phyloP scores from a whole-genome alignment of 2,888 invertebrate species.

The Patella pellucida region DNA sequence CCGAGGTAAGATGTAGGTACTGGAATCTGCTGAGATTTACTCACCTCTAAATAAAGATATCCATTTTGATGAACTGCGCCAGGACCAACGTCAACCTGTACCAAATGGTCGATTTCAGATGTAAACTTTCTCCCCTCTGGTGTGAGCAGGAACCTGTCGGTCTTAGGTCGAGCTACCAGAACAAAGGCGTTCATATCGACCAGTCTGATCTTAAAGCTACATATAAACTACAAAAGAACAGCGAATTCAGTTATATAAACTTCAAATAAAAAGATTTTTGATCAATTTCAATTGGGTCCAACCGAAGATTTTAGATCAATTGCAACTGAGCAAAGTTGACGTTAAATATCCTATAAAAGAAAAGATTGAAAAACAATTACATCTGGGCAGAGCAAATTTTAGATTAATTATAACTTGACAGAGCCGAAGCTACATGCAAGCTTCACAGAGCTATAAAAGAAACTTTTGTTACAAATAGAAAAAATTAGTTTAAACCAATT shows the following conservation, averaged over 20 bases:
- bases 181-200: slow-evolving; percentile 33
- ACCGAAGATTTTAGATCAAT: neutral
- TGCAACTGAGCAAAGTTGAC: neutral
- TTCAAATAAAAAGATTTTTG: neutral
- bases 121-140: slow-evolving; percentile 25
- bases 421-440: too few species aligned
- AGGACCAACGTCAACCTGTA: slow-evolving; percentile 29
- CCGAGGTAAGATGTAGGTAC: too few species aligned
- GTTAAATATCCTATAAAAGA: neutral
- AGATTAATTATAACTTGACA: too few species aligned
- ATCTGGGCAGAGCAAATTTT: too few species aligned
- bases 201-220: slow-evolving; percentile 33
- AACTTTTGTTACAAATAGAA: too few species aligned
- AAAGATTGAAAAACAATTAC: too few species aligned
- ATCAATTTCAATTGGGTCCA: neutral
- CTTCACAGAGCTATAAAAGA: too few species aligned
- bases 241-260: neutral
- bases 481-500: too few species aligned
- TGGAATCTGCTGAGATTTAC: too few species aligned
- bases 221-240: slow-evolving; percentile 29
- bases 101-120: slow-evolving; percentile 32
- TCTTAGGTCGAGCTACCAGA: slow-evolving; percentile 35
- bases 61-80: slow-evolving; percentile 29
- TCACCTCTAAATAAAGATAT: slow-evolving; percentile 37
- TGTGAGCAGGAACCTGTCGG: slow-evolving; percentile 34